Conservation (phyloP, 2,113 vertebrate genomes). For the Centropristis striata region DNA sequence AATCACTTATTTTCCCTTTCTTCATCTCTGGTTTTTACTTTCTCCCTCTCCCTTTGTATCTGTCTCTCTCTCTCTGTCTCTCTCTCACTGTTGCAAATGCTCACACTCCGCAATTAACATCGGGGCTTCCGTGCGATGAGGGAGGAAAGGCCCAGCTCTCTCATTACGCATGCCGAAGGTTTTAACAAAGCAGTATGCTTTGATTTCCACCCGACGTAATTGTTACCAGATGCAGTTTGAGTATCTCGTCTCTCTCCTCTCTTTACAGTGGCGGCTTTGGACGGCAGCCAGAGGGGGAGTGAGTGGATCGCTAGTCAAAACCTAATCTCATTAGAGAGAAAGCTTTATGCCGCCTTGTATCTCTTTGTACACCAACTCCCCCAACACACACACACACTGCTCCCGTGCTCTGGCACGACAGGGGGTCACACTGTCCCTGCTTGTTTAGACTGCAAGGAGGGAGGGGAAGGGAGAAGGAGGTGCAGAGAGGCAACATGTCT, state of each 20-base stretch:
- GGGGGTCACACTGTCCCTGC: conserved; percentile 61
- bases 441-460: conserved; percentile 70
- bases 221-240: conserved; percentile 87
- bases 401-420: conserved; percentile 33
- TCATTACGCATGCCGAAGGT: conserved; percentile 78
- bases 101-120: conserved; percentile 76
- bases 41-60: conserved; percentile 21
- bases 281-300: conserved; percentile 80
- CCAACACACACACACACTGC: conserved; percentile 27
- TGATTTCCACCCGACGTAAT: conserved; percentile 83
- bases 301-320: conserved; percentile 77
- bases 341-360: conserved; percentile 79
- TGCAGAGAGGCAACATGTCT: conserved; percentile 52
- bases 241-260: conserved; percentile 79
- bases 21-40: conserved; percentile 40
- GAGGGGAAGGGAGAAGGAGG: conserved; percentile 41
- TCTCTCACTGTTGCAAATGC: conserved; percentile 23
- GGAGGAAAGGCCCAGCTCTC: conserved; percentile 71
- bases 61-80: conserved; percentile 1
- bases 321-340: conserved; percentile 86
- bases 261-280: conserved; percentile 78
- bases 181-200: conserved; percentile 80
- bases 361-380: conserved; percentile 74
- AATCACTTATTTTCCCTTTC: conserved; percentile 31
- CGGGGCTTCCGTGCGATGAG: conserved; percentile 67